These are phyloP conservation scores for Sthenelais limicola DNA, from an alignment of 2,888 invertebrate species.

Conservation along the genomic window DNA sequence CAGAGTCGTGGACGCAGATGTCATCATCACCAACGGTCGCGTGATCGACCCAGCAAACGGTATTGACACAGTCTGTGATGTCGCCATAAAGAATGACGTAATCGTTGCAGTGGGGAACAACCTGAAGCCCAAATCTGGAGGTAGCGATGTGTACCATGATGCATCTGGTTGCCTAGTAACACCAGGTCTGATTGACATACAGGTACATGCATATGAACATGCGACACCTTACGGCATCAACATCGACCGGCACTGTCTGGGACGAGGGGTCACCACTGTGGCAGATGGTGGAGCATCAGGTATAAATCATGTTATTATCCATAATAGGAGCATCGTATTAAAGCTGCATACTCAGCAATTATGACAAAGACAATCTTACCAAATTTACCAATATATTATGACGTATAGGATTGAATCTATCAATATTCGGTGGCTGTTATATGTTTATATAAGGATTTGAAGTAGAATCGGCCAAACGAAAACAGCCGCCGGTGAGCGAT, in stretches of 20 bases:
- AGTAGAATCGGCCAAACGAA: too few species aligned
- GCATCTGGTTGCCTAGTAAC: conserved; percentile 17
- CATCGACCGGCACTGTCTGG: conserved; percentile 59
- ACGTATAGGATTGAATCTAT: too few species aligned
- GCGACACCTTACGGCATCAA: conserved; percentile 65
- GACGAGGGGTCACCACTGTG: conserved; percentile 62
- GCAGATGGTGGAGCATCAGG: conserved; percentile 67
- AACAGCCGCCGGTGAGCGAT: too few species aligned
- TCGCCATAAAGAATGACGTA: conserved; percentile 53
- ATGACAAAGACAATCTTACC: too few species aligned
- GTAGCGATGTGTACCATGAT: conserved; percentile 12
- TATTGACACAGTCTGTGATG: conserved; percentile 52
- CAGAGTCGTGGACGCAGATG: conserved; percentile 22
- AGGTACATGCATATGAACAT: conserved; percentile 65
- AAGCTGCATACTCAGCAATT: too few species aligned
- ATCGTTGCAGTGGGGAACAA: conserved; percentile 38
- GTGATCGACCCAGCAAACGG: conserved; percentile 62
- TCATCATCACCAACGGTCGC: conserved; percentile 57
- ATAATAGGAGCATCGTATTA: too few species aligned
- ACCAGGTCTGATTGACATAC: conserved; percentile 64
- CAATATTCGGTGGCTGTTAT: too few species aligned
- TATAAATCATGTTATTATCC: too few species aligned
- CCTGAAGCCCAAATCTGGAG: conserved; percentile 11
- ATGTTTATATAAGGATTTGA: too few species aligned
- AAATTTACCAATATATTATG: too few species aligned